Conservation (phyloP, 1,140 invertebrate species). For the Polyergus mexicanus region DNA sequence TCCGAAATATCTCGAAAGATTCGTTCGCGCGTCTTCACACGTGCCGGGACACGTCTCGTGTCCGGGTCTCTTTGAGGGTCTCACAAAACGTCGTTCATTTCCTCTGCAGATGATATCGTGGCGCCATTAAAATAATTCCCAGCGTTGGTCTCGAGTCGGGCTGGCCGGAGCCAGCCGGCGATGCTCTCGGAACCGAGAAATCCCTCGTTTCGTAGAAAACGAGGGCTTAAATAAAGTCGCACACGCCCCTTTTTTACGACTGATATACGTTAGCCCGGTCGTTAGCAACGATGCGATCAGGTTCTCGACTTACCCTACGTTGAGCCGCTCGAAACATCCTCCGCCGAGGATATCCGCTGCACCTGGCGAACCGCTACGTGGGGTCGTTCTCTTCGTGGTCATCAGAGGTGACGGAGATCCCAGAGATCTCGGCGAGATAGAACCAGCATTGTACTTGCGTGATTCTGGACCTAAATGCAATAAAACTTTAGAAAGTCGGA, state of each 20-base stretch:
- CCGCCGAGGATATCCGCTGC: slow-evolving; percentile 35
- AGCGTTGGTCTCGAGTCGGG: slow-evolving; percentile 6
- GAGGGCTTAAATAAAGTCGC: slow-evolving; percentile 59
- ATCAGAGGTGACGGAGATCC: slow-evolving; percentile 39
- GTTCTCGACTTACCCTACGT: slow-evolving; percentile 44
- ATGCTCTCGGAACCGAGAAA: slow-evolving; percentile 43
- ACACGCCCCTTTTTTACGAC: slow-evolving; percentile 54
- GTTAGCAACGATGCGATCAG: slow-evolving; percentile 48
- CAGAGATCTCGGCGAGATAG: slow-evolving; percentile 24
- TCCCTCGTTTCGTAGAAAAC: slow-evolving; percentile 52
- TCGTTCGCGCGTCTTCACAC: slow-evolving; percentile 37
- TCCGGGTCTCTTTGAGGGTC: no score
- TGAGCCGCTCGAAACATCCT: slow-evolving; percentile 44
- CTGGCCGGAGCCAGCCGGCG: slow-evolving; percentile 35
- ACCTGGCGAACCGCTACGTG: slow-evolving; percentile 45
- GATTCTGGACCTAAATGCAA: not conserved
- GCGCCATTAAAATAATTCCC: slow-evolving; percentile 52
- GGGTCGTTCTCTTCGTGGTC: slow-evolving; percentile 37
- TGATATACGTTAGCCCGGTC: slow-evolving; percentile 52
- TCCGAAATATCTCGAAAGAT: slow-evolving; percentile 5
- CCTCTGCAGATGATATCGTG: slow-evolving; percentile 49
- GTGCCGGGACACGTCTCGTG: slow-evolving; percentile 19
- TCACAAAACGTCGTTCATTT: slow-evolving; percentile 44
- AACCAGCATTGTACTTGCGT: not conserved
- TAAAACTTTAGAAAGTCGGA: not conserved